Conservation (phyloP, 2,797 vertebrate species). For the Falco cherrug region DNA sequence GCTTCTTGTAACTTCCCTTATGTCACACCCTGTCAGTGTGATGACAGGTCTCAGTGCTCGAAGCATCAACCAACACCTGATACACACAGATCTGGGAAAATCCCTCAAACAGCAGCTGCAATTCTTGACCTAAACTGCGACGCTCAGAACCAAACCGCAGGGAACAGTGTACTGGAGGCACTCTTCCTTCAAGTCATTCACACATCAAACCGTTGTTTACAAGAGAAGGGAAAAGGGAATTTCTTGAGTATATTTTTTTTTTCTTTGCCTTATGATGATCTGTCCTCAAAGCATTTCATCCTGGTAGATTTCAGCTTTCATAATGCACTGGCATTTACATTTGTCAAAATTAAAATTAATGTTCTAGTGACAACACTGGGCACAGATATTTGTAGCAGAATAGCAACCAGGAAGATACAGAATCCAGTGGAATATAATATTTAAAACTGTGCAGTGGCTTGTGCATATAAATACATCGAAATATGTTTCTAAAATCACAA, state of each 20-base stretch:
- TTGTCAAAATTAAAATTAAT: neutral
- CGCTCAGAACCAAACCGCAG: neutral
- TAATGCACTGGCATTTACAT: neutral
- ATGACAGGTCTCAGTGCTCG: conserved; percentile 37
- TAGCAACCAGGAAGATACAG: neutral
- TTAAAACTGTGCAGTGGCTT: neutral
- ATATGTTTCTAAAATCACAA: neutral
- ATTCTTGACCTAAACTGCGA: conserved; percentile 30
- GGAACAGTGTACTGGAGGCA: neutral
- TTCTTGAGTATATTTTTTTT: neutral
- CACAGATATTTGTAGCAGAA: neutral
- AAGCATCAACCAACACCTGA: conserved; percentile 34
- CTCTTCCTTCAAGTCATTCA: conserved; percentile 9
- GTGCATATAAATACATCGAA: neutral
- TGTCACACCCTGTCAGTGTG: conserved; percentile 54
- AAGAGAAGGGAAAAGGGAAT: neutral
- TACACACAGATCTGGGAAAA: conserved; percentile 30
- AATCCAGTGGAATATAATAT: neutral
- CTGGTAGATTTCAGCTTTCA: neutral
- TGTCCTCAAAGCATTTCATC: neutral
- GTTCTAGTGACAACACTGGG: fast-evolving
- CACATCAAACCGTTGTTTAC: neutral
- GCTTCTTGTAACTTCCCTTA: conserved; percentile 53
- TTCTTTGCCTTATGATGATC: neutral
- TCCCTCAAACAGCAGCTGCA: conserved; percentile 41